A percentile compares a stretch with the other conserved stretches of the same genome.
phyloP scores from a whole-genome alignment of 2,113 vertebrate genomes.

The Falcunculus frontatus region DNA sequence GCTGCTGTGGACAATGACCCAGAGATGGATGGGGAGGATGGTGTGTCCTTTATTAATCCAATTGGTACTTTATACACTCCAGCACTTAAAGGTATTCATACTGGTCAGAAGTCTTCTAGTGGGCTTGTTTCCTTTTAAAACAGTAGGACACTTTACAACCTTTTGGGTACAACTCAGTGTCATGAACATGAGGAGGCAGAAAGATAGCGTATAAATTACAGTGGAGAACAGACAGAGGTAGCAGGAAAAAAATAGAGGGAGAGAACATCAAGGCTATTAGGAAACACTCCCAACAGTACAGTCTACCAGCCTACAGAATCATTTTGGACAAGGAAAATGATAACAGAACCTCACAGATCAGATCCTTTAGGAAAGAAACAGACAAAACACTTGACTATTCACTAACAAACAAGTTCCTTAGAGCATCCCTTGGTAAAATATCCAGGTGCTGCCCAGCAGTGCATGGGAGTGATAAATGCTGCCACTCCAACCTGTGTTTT shows the following conservation, averaged over 20 bases:
- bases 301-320: neutral
- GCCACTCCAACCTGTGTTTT: neutral
- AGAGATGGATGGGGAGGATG: constrained; percentile 89
- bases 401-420: neutral
- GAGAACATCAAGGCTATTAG: neutral
- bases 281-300: neutral
- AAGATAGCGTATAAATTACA: neutral
- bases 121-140: neutral
- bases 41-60: constrained; percentile 90
- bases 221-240: neutral
- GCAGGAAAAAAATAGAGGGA: neutral
- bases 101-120: neutral
- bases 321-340: neutral
- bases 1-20: constrained; percentile 84
- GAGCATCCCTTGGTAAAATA: neutral
- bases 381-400: neutral
- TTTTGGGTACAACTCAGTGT: neutral
- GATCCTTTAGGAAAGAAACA: neutral
- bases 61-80: constrained; percentile 84
- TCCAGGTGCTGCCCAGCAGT: neutral
- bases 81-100: constrained; percentile 89
- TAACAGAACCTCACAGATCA: neutral
- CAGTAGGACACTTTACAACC: neutral
- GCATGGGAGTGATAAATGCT: neutral
- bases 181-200: neutral